Percentiles rank a stretch among this genome's conserved stretches.
Conservation (phyloP, 2,888 invertebrate species). For the Microctonus hyperodae region DNA sequence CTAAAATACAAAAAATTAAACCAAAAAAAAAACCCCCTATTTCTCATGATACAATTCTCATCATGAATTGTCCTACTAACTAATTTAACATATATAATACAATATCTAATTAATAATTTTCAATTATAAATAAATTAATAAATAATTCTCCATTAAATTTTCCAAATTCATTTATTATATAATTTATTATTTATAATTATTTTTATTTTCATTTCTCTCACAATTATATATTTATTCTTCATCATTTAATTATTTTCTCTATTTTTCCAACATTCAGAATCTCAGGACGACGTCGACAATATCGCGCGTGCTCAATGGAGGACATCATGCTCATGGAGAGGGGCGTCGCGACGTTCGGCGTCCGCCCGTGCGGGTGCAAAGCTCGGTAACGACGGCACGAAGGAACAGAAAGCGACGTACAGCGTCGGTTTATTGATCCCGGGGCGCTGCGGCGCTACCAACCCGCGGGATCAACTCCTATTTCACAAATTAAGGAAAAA, state of each 20-base stretch:
- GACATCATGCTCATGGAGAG: slow-evolving; percentile 39
- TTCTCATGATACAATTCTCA: no score
- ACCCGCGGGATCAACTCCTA: slow-evolving; percentile 57
- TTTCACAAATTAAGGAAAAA: slow-evolving; percentile 1
- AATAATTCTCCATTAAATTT: no score
- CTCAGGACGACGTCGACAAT: slow-evolving; percentile 10
- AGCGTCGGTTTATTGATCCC: slow-evolving; percentile 62
- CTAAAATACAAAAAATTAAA: no score
- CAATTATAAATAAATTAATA: no score
- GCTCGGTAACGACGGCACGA: slow-evolving; percentile 52
- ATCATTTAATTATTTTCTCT: background rate
- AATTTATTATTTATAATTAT: no score
- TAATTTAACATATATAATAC: no score
- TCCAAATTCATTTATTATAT: no score
- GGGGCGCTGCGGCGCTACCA: slow-evolving; percentile 63
- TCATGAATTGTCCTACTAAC: no score
- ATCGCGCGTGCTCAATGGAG: slow-evolving; percentile 46
- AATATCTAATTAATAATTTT: no score
- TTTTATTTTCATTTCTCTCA: no score
- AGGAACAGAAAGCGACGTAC: slow-evolving; percentile 59
- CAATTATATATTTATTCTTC: background rate
- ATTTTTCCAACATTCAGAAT: no score
- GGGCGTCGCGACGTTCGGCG: slow-evolving; percentile 53
- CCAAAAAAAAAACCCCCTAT: no score
- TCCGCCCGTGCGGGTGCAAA: slow-evolving; percentile 43